A percentile compares a stretch with the other conserved stretches of the same genome.
Conservation (phyloP, 2,888 invertebrate species). For the Pammene fasciana region DNA sequence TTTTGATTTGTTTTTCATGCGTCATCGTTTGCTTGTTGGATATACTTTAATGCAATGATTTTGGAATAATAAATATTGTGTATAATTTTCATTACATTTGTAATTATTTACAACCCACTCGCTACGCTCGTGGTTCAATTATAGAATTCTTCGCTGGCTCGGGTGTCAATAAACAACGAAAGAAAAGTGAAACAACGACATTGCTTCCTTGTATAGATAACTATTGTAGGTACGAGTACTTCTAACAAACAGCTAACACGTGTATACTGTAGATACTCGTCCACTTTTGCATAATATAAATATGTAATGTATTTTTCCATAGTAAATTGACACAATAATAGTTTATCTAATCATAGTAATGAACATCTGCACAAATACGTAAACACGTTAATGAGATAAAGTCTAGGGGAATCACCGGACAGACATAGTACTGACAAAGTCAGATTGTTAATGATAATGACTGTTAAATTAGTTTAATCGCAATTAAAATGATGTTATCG, state of each 20-base stretch:
- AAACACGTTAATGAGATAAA: conserved; percentile 13
- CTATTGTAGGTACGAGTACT: too few species aligned
- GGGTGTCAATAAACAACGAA: too few species aligned
- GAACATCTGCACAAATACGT: conserved; percentile 9
- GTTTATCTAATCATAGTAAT: conserved; percentile 24
- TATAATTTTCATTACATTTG: too few species aligned
- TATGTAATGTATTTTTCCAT: conserved; percentile 7
- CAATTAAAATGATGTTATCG: conserved; percentile 4
- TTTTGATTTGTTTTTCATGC: too few species aligned
- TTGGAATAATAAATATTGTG: too few species aligned
- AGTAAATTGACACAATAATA: conserved; percentile 5
- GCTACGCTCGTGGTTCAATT: too few species aligned
- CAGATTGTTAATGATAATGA: conserved; percentile 12
- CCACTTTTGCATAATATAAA: neutral
- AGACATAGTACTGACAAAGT: conserved; percentile 5
- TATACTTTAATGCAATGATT: too few species aligned
- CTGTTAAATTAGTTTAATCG: conserved; percentile 6
- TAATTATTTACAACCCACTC: too few species aligned
- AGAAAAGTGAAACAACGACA: too few species aligned
- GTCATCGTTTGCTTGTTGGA: too few species aligned
- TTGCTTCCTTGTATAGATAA: too few species aligned
- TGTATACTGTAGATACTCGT: neutral
- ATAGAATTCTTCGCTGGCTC: too few species aligned
- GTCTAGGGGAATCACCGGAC: conserved; percentile 20
- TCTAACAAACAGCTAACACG: neutral